Evolutionary conservation across 1,140 invertebrate genomes (phyloP).

Genomic region (Copidosoma floridanum): DNA sequence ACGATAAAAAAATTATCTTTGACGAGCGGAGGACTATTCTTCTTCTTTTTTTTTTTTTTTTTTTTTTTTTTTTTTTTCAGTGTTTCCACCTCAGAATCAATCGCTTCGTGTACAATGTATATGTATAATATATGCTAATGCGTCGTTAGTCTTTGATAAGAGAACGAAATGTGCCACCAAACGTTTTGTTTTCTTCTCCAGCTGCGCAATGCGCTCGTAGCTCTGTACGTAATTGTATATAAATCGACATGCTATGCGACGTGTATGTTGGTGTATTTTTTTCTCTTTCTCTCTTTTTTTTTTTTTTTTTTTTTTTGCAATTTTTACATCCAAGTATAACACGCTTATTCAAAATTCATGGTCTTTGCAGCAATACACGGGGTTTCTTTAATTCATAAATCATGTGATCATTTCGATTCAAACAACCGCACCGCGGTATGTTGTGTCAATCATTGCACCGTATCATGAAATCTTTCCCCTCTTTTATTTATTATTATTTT

Average conservation of each 20-base stretch:
- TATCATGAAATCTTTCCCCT: neutral
- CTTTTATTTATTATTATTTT: neutral
- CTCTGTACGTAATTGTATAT: conserved; percentile 7
- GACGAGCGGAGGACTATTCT: conserved; percentile 12
- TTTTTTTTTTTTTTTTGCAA: no score
- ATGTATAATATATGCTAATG: no score
- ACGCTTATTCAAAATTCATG: conserved; percentile 11
- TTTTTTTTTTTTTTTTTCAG: neutral
- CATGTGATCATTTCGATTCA: conserved; percentile 16
- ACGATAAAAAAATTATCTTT: conserved; percentile 24
- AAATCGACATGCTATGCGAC: conserved; percentile 3
- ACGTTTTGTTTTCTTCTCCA: neutral
- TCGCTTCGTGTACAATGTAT: conserved; percentile 16
- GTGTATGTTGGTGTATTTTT: no score
- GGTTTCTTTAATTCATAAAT: conserved; percentile 8
- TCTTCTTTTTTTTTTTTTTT: neutral
- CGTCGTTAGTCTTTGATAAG: conserved; percentile 12
- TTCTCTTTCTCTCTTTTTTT: no score
- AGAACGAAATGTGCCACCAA: conserved; percentile 14
- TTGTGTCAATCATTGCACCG: neutral
- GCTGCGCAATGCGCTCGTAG: neutral
- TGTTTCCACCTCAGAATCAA: no score
- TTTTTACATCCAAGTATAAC: conserved; percentile 17
- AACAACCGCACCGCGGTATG: conserved; percentile 14
- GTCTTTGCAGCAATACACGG: neutral